Conservation (phyloP, 2,888 invertebrate species). For the Drosophila rubida region DNA sequence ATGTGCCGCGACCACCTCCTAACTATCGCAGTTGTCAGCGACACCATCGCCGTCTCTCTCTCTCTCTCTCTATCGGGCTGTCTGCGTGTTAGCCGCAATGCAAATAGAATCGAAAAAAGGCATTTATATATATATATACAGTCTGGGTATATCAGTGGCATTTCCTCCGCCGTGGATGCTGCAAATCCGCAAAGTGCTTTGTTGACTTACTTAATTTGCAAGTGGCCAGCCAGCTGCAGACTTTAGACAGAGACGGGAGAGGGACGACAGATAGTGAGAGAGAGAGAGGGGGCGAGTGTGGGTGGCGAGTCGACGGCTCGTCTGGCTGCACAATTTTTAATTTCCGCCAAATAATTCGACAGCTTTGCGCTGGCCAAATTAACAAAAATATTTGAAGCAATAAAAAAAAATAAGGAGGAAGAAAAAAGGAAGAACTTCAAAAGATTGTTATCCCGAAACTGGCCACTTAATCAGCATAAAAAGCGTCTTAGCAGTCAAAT, state of each 20-base stretch:
- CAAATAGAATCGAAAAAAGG: conserved; percentile 65
- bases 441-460: conserved; percentile 49
- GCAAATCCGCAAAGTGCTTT: conserved; percentile 78
- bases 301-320: conserved; percentile 16
- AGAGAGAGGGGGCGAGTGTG: background rate
- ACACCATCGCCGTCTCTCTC: conserved; percentile 1
- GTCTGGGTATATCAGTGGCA: conserved; percentile 43
- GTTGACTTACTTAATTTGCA: conserved; percentile 79
- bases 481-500: conserved; percentile 62
- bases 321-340: conserved; percentile 70
- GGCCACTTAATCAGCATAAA: conserved; percentile 77
- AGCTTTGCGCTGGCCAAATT: conserved; percentile 51
- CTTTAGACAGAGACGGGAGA: conserved; percentile 7
- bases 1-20: conserved; percentile 37
- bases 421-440: conserved; percentile 56
- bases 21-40: conserved; percentile 1
- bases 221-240: conserved; percentile 42
- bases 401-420: conserved; percentile 3
- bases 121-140: conserved; percentile 14
- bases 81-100: conserved; percentile 62
- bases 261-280: background rate
- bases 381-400: conserved; percentile 31
- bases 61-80: conserved; percentile 19
- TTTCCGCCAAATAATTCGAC: conserved; percentile 64
- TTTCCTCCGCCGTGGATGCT: conserved; percentile 32